Conservation (phyloP, 35 echinoderm and acorn worm species). For the Strongylocentrotus purpuratus region DNA sequence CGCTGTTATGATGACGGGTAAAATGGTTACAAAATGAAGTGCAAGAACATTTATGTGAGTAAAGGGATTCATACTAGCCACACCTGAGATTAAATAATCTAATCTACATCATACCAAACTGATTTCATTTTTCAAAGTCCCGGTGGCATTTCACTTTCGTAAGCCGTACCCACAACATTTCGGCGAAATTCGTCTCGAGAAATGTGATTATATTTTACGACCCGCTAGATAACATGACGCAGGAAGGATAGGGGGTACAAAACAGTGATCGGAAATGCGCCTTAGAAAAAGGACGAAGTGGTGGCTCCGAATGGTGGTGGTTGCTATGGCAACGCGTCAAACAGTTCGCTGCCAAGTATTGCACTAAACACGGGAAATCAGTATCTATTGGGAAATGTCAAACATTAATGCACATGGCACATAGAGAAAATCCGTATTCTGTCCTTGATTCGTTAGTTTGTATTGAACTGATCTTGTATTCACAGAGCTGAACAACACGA, state of each 20-base stretch:
- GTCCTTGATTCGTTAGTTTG: background rate
- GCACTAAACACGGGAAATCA: background rate
- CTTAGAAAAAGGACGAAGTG: background rate
- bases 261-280: slow-evolving; percentile 3
- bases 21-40: background rate
- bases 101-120: background rate
- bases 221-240: background rate
- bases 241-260: background rate
- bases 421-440: background rate
- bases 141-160: background rate
- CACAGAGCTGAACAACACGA: too few species aligned
- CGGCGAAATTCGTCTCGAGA: background rate
- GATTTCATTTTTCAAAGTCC: background rate
- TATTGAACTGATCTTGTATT: background rate
- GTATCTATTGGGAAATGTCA: background rate
- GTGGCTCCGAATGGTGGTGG: background rate
- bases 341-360: background rate
- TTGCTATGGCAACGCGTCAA: background rate
- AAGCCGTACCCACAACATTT: background rate
- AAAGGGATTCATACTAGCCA: background rate
- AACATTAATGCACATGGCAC: background rate
- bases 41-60: background rate
- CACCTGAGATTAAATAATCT: background rate
- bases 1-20: background rate
- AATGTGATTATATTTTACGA: slow-evolving; percentile 8